These are phyloP conservation scores for Actenoides hombroni DNA, from an alignment of 2,113 vertebrate genomes.

Conservation along the genomic window DNA sequence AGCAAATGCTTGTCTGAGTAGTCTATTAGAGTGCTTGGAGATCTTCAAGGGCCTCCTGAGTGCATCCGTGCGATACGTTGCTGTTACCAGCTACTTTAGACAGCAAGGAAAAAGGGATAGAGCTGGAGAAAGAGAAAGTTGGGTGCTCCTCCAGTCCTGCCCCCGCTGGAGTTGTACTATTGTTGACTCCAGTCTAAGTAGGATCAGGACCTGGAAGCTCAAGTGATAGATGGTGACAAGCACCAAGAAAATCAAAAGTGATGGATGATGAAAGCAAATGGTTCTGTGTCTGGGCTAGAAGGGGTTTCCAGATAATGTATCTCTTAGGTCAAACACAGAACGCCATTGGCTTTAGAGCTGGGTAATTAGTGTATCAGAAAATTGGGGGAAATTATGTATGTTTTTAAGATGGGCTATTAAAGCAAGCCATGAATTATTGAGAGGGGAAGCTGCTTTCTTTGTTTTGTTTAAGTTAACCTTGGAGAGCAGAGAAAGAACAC, in stretches of 20 bases:
- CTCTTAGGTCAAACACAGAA: conserved; percentile 64
- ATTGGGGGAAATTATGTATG: conserved; percentile 65
- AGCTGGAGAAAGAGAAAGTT: not conserved
- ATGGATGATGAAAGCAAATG: conserved; percentile 42
- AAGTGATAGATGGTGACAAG: conserved; percentile 32
- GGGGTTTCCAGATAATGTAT: conserved; percentile 47
- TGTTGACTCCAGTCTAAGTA: not conserved
- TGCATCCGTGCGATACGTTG: not conserved
- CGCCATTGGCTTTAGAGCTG: conserved; percentile 61
- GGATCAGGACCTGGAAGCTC: conserved; percentile 19
- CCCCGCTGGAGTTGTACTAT: not conserved
- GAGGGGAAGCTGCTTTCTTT: conserved; percentile 52
- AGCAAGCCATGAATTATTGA: conserved; percentile 65
- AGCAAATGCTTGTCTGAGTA: conserved; percentile 10
- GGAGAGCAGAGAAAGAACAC: conserved; percentile 19
- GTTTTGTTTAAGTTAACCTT: conserved; percentile 64
- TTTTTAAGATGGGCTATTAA: conserved; percentile 69
- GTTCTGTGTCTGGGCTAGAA: conserved; percentile 25
- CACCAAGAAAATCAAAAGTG: conserved; percentile 35
- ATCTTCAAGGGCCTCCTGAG: not conserved
- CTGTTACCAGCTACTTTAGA: not conserved
- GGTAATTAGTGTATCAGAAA: conserved; percentile 73
- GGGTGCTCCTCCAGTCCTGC: not conserved
- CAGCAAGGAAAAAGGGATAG: not conserved
- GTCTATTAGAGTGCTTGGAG: not conserved